Evolutionary conservation across 1,140 invertebrate genomes (phyloP).

Genomic region (Drosophila micromelanica): DNA sequence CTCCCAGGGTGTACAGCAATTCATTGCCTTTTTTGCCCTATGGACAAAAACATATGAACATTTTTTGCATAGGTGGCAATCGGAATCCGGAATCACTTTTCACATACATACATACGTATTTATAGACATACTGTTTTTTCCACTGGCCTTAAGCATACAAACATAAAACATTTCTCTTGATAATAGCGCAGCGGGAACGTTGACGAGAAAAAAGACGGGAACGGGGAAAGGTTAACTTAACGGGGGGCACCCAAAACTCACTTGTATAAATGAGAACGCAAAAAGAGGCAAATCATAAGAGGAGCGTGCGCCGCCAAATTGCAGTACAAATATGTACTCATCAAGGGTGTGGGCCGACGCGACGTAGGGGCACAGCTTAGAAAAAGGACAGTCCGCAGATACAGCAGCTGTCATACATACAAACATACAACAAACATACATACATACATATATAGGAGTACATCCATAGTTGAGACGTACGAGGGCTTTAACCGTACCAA

Average conservation of each 20-base stretch:
- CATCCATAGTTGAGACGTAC: constrained; percentile 39
- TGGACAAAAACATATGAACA: constrained; percentile 50
- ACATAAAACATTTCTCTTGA: constrained; percentile 48
- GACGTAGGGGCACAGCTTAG: constrained; percentile 69
- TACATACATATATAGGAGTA: constrained; percentile 2
- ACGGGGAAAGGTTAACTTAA: constrained; percentile 20
- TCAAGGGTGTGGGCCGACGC: constrained; percentile 8
- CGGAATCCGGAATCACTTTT: constrained; percentile 41
- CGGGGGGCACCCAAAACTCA: constrained; percentile 53
- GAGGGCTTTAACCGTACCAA: constrained; percentile 69
- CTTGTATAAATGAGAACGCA: constrained; percentile 79
- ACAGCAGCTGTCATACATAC: constrained; percentile 38
- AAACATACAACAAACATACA: neutral
- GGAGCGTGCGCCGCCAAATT: constrained; percentile 76
- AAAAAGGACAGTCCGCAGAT: constrained; percentile 76
- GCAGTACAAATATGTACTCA: constrained; percentile 81
- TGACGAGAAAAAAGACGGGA: no score
- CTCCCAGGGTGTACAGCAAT: constrained; percentile 70
- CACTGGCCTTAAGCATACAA: constrained; percentile 36
- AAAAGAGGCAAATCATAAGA: constrained; percentile 83
- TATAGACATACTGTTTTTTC: constrained; percentile 41
- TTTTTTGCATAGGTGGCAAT: constrained; percentile 21
- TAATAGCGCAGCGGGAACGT: constrained; percentile 64
- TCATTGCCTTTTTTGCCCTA: constrained; percentile 44
- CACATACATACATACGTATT: constrained; percentile 43